Evolutionary conservation across 2,113 vertebrate genomes (phyloP).

Genomic region (Periophthalmodon schlosseri): DNA sequence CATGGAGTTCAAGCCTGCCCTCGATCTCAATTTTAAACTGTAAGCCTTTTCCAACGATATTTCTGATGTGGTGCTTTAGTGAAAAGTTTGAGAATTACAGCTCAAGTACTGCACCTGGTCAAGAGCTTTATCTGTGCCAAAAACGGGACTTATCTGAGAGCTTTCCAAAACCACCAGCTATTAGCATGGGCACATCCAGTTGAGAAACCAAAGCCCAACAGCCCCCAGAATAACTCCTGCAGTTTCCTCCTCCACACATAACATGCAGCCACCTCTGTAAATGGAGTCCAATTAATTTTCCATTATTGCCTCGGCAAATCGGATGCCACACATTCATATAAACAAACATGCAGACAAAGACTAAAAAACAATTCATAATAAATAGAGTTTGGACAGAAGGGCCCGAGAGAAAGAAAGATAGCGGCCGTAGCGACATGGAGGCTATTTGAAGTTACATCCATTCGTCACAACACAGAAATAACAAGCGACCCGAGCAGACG

Average conservation of each 20-base stretch:
- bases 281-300: slow-evolving; percentile 65
- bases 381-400: slow-evolving; percentile 50
- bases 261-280: slow-evolving; percentile 38
- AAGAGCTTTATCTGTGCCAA: neutral
- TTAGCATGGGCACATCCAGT: slow-evolving; percentile 20
- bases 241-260: slow-evolving; percentile 32
- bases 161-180: slow-evolving; percentile 30
- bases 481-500: slow-evolving; percentile 14
- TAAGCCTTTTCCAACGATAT: neutral
- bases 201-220: slow-evolving; percentile 12
- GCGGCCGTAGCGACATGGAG: slow-evolving; percentile 13
- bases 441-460: slow-evolving; percentile 13
- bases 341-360: slow-evolving; percentile 63
- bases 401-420: slow-evolving; percentile 48
- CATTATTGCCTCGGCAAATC: slow-evolving; percentile 61
- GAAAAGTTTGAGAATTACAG: neutral
- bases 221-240: neutral
- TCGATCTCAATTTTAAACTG: neutral
- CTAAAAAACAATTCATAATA: slow-evolving; percentile 68
- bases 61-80: neutral
- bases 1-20: neutral
- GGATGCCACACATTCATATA: slow-evolving; percentile 49
- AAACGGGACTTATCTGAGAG: neutral
- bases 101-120: neutral
- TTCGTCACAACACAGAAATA: slow-evolving; percentile 30